phyloP scores from a whole-genome alignment of 2,797 vertebrate species.

The Chelonia mydas region DNA sequence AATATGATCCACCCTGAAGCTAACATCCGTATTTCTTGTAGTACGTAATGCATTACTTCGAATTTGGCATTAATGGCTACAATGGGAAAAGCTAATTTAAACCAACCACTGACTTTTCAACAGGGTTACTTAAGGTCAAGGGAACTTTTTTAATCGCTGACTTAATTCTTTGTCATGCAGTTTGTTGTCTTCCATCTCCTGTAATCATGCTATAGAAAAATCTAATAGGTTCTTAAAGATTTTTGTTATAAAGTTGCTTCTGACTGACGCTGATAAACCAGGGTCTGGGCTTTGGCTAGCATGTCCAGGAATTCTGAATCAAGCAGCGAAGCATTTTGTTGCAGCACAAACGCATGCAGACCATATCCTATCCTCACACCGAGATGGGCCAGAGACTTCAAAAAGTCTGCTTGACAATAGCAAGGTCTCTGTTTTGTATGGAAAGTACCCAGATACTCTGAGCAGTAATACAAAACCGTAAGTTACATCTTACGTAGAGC shows the following conservation, averaged over 20 bases:
- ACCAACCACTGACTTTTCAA: not conserved
- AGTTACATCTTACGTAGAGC: not conserved
- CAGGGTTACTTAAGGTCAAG: not conserved
- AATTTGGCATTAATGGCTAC: not conserved
- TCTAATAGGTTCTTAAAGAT: not conserved
- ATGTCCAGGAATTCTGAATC: not conserved
- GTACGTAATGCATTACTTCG: not conserved
- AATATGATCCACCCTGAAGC: conserved; percentile 12
- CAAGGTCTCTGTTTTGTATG: not conserved
- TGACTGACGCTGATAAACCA: not conserved
- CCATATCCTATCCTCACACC: not conserved
- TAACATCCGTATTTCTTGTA: not conserved
- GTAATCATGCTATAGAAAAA: not conserved
- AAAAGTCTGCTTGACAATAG: rapidly evolving
- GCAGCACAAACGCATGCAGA: not conserved
- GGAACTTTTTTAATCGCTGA: not conserved
- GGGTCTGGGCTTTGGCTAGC: not conserved
- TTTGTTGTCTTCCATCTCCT: conserved; percentile 15
- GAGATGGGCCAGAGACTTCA: not conserved
- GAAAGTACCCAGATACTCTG: not conserved
- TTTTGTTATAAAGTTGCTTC: not conserved
- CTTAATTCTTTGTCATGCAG: not conserved
- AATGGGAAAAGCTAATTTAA: conserved; percentile 6
- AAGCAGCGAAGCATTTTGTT: not conserved
- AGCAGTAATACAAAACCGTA: not conserved